Percentiles rank a stretch among this genome's conserved stretches.
Evolutionary conservation across 2,888 invertebrate genomes (phyloP).

Genomic region (Cremastinae sp.): DNA sequence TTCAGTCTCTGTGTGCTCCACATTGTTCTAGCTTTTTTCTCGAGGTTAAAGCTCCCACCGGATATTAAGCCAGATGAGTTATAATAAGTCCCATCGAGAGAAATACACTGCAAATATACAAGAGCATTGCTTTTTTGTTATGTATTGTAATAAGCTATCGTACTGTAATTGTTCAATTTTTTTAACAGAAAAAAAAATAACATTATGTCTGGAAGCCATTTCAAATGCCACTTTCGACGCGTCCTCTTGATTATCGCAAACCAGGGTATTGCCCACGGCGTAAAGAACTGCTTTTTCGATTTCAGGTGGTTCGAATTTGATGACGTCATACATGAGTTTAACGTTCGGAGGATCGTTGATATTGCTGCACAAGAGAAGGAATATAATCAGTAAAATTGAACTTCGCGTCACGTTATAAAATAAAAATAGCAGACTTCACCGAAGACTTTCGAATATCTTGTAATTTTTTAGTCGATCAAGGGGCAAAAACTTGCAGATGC

Average conservation of each 20-base stretch:
- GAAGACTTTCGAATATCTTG: constrained; percentile 19
- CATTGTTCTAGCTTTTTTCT: constrained; percentile 95
- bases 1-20: constrained; percentile 86
- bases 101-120: constrained; percentile 86
- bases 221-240: constrained; percentile 96
- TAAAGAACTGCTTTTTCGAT: constrained; percentile 96
- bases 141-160: not conserved
- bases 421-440: constrained; percentile 28
- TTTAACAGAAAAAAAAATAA: constrained; percentile 70
- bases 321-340: constrained; percentile 95
- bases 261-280: constrained; percentile 97
- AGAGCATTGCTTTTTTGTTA: constrained; percentile 10
- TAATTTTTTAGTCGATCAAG: constrained; percentile 85
- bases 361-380: constrained; percentile 82
- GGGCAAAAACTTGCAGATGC: constrained; percentile 97
- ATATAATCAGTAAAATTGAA: constrained; percentile 6
- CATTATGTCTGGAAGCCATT: constrained; percentile 87
- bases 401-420: not conserved
- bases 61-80: constrained; percentile 98
- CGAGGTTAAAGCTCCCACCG: constrained; percentile 86
- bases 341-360: constrained; percentile 95
- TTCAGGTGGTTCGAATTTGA: constrained; percentile 93
- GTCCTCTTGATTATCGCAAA: constrained; percentile 97
- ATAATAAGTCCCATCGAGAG: constrained; percentile 97
- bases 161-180: not conserved